Conservation (phyloP, 2,797 vertebrate genomes). For the Cuculus canorus region DNA sequence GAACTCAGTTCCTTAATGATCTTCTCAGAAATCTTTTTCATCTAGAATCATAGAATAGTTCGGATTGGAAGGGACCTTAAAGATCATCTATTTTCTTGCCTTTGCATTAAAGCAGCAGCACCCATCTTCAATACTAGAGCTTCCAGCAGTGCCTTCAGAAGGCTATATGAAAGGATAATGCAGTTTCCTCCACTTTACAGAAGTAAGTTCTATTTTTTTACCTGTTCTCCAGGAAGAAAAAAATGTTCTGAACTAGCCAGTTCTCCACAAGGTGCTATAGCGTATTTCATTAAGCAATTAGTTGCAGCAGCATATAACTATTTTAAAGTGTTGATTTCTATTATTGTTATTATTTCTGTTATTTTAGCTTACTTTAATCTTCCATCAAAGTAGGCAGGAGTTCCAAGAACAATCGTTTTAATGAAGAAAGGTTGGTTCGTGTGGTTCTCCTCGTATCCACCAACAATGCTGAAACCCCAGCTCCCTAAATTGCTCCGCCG, state of each 20-base stretch:
- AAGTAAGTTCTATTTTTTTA: background rate
- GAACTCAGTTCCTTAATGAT: background rate
- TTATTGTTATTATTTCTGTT: background rate
- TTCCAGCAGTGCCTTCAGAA: background rate
- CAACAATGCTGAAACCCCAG: slow-evolving; percentile 99
- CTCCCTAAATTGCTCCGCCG: slow-evolving; percentile 92
- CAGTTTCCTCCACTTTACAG: background rate
- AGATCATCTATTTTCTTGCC: background rate
- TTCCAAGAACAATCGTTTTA: slow-evolving; percentile 98
- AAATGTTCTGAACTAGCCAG: background rate
- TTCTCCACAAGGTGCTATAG: background rate
- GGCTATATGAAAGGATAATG: background rate
- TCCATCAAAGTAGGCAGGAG: slow-evolving; percentile 97
- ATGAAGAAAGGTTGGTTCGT: slow-evolving; percentile 99
- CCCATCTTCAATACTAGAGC: background rate
- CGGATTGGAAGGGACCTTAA: no score
- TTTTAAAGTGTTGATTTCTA: background rate
- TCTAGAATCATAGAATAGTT: no score
- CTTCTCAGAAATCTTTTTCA: background rate
- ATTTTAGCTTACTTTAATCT: slow-evolving; percentile 90
- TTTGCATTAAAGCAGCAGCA: background rate
- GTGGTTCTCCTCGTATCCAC: slow-evolving; percentile 96
- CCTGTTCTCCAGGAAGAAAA: background rate
- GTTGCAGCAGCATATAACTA: background rate
- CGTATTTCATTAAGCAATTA: background rate